phyloP scores from a whole-genome alignment of 2,113 vertebrate genomes.

The Mormyrus lacerda region DNA sequence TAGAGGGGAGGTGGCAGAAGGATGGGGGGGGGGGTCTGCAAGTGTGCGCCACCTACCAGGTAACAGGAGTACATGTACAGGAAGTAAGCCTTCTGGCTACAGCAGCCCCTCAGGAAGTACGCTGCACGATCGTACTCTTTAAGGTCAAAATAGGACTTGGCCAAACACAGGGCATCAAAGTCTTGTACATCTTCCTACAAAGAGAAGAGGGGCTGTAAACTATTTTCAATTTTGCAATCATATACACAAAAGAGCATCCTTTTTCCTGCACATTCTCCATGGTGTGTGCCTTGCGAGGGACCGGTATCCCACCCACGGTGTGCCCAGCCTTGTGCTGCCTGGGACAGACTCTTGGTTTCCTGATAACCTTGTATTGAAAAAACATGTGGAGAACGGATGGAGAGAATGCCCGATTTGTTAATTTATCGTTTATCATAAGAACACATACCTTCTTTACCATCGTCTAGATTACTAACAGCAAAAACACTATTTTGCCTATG shows the following conservation, averaged over 20 bases:
- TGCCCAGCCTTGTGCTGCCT: neutral
- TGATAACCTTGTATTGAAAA: neutral
- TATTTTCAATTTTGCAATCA: neutral
- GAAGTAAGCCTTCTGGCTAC: constrained; percentile 95
- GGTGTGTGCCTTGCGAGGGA: neutral
- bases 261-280: neutral
- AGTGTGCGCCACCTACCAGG: constrained; percentile 64
- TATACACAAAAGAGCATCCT: neutral
- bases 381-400: neutral
- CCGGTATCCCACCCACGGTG: neutral
- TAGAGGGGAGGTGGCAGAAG: neutral
- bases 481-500: neutral
- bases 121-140: constrained; percentile 97
- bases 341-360: neutral
- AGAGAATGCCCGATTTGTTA: too few relatives aligned
- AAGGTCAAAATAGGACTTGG: constrained; percentile 95
- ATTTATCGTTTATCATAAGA: neutral
- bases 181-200: constrained; percentile 86
- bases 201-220: neutral
- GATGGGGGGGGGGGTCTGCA: neutral
- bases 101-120: constrained; percentile 86
- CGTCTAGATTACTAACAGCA: neutral
- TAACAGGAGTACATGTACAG: constrained; percentile 98
- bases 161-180: constrained; percentile 85
- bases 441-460: neutral